Percentiles rank a stretch among this genome's conserved stretches.
Conservation (phyloP, 1,140 invertebrate species). For the Anoplolepis gracilipes region DNA sequence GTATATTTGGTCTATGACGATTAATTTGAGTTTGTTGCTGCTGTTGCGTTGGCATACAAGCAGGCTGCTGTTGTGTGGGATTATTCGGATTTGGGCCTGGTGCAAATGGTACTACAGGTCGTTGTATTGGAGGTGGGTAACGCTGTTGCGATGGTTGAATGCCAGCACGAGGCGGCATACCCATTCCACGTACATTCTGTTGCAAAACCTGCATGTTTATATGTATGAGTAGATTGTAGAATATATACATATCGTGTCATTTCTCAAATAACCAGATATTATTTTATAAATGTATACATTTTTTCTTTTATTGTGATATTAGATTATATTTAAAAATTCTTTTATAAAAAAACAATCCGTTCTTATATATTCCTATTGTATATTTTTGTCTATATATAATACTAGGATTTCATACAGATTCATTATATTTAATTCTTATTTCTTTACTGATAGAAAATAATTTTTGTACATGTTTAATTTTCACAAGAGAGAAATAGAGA, state of each 20-base stretch:
- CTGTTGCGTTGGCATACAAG: constrained; percentile 82
- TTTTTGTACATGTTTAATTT: not conserved
- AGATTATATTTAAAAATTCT: not conserved
- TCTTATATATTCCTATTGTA: not conserved
- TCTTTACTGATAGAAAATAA: not conserved
- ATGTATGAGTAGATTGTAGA: not conserved
- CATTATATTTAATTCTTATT: not conserved
- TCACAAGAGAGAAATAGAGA: no score
- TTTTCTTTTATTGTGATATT: not conserved
- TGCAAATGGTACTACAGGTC: constrained; percentile 84
- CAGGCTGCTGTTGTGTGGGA: constrained; percentile 83
- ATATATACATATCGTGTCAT: constrained; percentile 3
- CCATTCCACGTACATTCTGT: constrained; percentile 85
- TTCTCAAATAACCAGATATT: constrained; percentile 6
- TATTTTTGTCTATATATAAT: not conserved
- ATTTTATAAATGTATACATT: not conserved
- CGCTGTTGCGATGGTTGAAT: constrained; percentile 84
- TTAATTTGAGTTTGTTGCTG: constrained; percentile 84
- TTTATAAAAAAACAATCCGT: not conserved
- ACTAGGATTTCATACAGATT: not conserved
- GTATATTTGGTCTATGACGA: constrained; percentile 84
- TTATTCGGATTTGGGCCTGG: constrained; percentile 85
- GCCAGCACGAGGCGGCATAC: constrained; percentile 83
- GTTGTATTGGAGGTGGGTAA: constrained; percentile 85
- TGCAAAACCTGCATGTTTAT: constrained; percentile 78